phyloP scores from a whole-genome alignment of 2,797 vertebrate genomes.

The Chrosomus eos region DNA sequence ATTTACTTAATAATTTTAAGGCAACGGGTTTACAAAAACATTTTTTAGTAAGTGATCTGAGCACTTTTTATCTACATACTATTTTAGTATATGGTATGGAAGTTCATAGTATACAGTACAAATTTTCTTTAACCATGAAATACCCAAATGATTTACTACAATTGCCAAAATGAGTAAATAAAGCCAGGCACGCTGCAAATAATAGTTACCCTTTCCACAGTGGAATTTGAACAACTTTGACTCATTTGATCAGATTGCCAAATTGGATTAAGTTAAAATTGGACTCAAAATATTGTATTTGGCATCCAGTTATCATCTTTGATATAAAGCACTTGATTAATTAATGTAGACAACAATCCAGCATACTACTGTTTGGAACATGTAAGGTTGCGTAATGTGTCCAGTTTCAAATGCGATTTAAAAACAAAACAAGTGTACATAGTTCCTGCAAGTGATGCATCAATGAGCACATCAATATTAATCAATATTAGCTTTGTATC shows the following conservation, averaged over 20 bases:
- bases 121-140: not conserved
- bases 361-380: not conserved
- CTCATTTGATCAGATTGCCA: not conserved
- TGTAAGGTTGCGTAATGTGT: not conserved
- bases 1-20: too few species aligned
- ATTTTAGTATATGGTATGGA: not conserved
- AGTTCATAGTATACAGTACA: not conserved
- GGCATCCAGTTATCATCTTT: too few species aligned
- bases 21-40: too few species aligned
- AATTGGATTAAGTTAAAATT: not conserved
- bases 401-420: not conserved
- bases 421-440: not conserved
- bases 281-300: not conserved
- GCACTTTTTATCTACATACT: not conserved
- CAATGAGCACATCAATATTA: not conserved
- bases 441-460: not conserved
- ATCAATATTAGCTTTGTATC: not conserved
- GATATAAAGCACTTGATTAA: not conserved
- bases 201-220: too few species aligned
- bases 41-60: not conserved
- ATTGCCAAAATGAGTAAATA: not conserved
- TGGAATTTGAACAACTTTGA: not conserved
- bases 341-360: not conserved
- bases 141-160: not conserved
- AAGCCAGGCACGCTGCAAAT: not conserved